phyloP scores from a whole-genome alignment of 2,113 vertebrate genomes.

The Mungos mungo region DNA sequence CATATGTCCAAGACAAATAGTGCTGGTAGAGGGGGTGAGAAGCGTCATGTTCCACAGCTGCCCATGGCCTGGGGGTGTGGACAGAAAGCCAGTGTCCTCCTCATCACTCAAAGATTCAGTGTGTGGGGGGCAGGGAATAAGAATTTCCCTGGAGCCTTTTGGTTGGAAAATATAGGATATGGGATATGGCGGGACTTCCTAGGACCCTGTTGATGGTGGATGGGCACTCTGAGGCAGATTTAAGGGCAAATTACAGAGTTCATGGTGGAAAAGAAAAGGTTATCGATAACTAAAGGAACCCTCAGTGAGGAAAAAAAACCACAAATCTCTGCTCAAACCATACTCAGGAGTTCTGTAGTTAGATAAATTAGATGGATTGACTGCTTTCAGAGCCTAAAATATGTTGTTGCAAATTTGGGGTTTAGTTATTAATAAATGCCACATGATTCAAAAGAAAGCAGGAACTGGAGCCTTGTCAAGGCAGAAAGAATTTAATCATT shows the following conservation, averaged over 20 bases:
- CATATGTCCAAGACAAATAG: background rate
- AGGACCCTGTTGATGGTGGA: background rate
- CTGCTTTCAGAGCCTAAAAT: slow-evolving; percentile 72
- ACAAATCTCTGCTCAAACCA: slow-evolving; percentile 71
- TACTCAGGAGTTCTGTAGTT: slow-evolving; percentile 77
- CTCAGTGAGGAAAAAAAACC: slow-evolving; percentile 57
- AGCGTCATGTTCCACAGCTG: background rate
- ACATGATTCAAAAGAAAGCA: slow-evolving; percentile 50
- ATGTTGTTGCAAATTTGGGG: slow-evolving; percentile 48
- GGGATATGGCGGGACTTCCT: background rate
- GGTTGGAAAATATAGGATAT: background rate
- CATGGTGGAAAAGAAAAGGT: background rate
- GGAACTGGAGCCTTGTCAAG: slow-evolving; percentile 28
- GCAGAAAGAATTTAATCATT: slow-evolving; percentile 54
- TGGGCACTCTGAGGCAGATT: background rate
- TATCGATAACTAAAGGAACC: slow-evolving; percentile 57
- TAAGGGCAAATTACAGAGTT: background rate
- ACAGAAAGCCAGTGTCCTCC: background rate
- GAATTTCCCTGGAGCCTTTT: background rate
- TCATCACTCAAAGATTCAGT: background rate
- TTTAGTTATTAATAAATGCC: slow-evolving; percentile 62
- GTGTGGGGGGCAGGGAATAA: background rate
- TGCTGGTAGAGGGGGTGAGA: background rate
- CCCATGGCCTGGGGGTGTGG: background rate
- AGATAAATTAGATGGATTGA: slow-evolving; percentile 79